A percentile compares a stretch with the other conserved stretches of the same genome.
These are phyloP conservation scores for Darevskia nairensis DNA, from an alignment of 2,797 vertebrate species.

Conservation along the genomic window DNA sequence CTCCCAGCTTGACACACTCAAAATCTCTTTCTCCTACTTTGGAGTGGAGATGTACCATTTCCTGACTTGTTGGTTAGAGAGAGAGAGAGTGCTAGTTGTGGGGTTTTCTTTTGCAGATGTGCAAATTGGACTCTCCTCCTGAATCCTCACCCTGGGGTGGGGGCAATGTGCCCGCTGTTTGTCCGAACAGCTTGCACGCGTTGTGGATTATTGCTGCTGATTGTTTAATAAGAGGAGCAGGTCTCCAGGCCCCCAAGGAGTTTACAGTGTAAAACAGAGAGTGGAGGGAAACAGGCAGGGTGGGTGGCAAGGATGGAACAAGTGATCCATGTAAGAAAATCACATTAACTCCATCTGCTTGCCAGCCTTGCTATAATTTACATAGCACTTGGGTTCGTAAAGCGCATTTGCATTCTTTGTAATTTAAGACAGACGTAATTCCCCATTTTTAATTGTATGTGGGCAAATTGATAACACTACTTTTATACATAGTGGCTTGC, in stretches of 20 bases:
- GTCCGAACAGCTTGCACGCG: too few relatives aligned
- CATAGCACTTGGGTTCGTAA: not conserved
- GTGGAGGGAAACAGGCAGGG: too few relatives aligned
- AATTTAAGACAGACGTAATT: too few relatives aligned
- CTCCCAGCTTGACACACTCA: not conserved
- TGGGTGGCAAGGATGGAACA: not conserved
- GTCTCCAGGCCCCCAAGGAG: not conserved
- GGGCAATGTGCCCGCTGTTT: not conserved
- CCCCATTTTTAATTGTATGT: too few relatives aligned
- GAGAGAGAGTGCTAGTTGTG: not conserved
- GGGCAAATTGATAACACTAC: too few relatives aligned
- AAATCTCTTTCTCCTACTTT: not conserved
- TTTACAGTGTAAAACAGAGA: too few relatives aligned
- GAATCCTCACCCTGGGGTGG: not conserved
- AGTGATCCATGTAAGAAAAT: not conserved
- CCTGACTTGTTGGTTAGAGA: not conserved
- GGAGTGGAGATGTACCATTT: too few relatives aligned
- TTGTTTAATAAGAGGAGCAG: too few relatives aligned
- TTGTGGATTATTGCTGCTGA: not conserved
- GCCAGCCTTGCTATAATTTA: too few relatives aligned
- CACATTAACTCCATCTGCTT: too few relatives aligned
- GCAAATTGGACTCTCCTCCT: not conserved
- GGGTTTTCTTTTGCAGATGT: not conserved
- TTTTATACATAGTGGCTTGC: too few relatives aligned
- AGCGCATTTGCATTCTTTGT: not conserved